Evolutionary conservation across 2,888 invertebrate genomes (phyloP), one percentile per base, ranked within the genome.

Genomic region (Eupithecia subumbrata): DNA sequence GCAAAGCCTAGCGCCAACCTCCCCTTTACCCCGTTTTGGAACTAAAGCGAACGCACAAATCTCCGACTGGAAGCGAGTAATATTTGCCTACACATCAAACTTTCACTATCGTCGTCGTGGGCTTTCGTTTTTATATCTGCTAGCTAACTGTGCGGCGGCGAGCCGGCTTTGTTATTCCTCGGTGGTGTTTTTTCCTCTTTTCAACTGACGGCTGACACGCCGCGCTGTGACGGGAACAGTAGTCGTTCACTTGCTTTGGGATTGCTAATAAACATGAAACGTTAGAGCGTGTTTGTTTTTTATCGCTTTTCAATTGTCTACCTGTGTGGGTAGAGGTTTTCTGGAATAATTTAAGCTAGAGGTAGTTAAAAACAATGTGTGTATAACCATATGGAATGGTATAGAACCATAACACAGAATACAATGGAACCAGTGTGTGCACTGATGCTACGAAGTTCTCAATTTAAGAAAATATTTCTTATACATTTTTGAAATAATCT

Each of bases 1-100:
- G 84, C 82, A 81, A 84, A 89, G 89, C 85, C 83, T 83, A 85
- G 85, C 86, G 79, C 84, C 87, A 86, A 86, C 83, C 85, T 86
- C 87, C 88, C 88, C 86, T 89, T 89, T 90, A 90, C 85, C 86
- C 87, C 90, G 87, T 92, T 92, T 91, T 83, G 89, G 87, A 90
- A 88, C 86, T 84, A 90, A 88, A 84, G 85, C 84, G 85, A 89
- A 91, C 91, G 92, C 92, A 92, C 93, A 93, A 94, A 94, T 93
- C 94, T 93, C 92, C 88, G 91, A 89, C 88, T 91, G 89, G 88
- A 88, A 92, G 87, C 92, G 91, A 88, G 92, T 89, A 90, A 93
- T 94, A 94, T 94, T 94, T 94, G 93, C 94, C 92, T 93, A 94
- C 94, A 95, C 94, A 94, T 94, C 93, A 94, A 95, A 95, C 94